Percentiles rank a stretch among this genome's conserved stretches.
phyloP scores from a whole-genome alignment of 1,140 invertebrate genomes.

The Rhysida immarginata region DNA sequence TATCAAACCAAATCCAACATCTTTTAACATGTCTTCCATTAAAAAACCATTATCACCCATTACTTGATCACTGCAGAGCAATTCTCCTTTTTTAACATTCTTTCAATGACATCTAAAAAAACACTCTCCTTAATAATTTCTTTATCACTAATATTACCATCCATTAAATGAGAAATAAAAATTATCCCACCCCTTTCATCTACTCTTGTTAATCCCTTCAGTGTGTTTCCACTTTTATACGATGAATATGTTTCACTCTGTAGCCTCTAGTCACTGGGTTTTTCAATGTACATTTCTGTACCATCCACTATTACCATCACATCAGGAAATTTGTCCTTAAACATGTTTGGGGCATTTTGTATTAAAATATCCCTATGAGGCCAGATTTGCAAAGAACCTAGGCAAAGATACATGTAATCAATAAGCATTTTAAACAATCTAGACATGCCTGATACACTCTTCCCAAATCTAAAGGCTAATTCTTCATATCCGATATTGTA shows the following conservation, averaged over 20 bases:
- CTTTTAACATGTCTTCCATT: conserved; percentile 3
- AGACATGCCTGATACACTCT: neutral
- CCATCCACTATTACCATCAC: conserved; percentile 14
- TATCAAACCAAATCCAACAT: neutral
- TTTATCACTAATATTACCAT: conserved; percentile 15
- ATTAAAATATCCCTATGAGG: neutral
- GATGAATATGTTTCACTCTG: conserved; percentile 2
- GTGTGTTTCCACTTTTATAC: conserved; percentile 18
- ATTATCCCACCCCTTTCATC: conserved; percentile 15
- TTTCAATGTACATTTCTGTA: conserved; percentile 15
- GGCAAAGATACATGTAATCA: neutral
- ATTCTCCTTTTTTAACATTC: too few relatives aligned
- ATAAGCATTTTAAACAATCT: neutral
- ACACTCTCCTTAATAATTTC: conserved; percentile 9
- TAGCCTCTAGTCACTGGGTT: conserved; percentile 11
- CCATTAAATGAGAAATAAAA: too few relatives aligned
- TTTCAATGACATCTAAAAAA: conserved; percentile 13
- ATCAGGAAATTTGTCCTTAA: neutral
- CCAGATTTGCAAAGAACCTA: neutral
- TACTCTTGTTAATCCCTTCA: conserved; percentile 17
- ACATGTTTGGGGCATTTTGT: neutral
- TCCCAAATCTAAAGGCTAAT: neutral
- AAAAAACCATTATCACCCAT: conserved; percentile 19
- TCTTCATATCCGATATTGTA: too few relatives aligned
- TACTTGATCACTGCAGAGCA: conserved; percentile 16